These are phyloP conservation scores for Ormyrus rosae DNA, from an alignment of 2,888 invertebrate species.

Conservation along the genomic window DNA sequence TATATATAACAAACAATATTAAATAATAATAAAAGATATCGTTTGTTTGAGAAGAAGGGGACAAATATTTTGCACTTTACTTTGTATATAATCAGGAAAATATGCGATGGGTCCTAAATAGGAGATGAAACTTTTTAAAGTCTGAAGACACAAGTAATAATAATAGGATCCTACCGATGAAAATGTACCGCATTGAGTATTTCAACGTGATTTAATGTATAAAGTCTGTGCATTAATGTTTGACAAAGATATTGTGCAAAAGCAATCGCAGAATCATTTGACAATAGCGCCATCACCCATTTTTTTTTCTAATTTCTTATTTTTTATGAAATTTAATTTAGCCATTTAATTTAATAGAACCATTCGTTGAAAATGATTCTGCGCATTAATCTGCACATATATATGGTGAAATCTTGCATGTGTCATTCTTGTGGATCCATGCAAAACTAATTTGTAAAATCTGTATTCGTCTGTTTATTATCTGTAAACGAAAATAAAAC, in stretches of 20 bases:
- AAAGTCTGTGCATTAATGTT: conserved; percentile 39
- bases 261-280: conserved; percentile 38
- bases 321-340: conserved; percentile 24
- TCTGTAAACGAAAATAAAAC: conserved; percentile 54
- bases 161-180: conserved; percentile 22
- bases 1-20: conserved; percentile 44
- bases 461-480: conserved; percentile 54
- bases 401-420: conserved; percentile 35
- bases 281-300: conserved; percentile 4
- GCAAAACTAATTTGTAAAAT: conserved; percentile 55
- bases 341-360: conserved; percentile 1
- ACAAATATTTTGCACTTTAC: conserved; percentile 52
- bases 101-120: conserved; percentile 40
- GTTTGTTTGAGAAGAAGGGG: conserved; percentile 30
- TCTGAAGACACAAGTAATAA: conserved; percentile 32
- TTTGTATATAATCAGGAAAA: conserved; percentile 54
- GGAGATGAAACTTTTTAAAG: conserved; percentile 39
- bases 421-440: conserved; percentile 19
- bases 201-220: conserved; percentile 36
- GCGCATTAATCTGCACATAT: conserved; percentile 9
- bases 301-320: conserved; percentile 1
- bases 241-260: conserved; percentile 32
- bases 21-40: conserved; percentile 33
- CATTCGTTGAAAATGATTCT: conserved; percentile 43
- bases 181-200: conserved; percentile 21